Conservation (phyloP, 2,113 vertebrate genomes). For the Indicator maculatus region DNA sequence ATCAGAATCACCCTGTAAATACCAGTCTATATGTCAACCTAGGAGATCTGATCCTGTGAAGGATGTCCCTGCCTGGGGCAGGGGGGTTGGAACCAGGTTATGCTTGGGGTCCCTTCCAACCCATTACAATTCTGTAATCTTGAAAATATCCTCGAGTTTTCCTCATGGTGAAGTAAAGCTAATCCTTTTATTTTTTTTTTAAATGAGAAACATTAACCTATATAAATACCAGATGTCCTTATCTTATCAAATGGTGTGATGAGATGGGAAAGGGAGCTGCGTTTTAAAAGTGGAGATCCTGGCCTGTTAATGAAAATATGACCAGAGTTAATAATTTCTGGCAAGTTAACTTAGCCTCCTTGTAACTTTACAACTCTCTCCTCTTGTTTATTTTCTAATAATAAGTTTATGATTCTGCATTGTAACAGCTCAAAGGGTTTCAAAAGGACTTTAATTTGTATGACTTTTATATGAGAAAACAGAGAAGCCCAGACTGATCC, state of each 20-base stretch:
- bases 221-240: background rate
- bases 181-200: background rate
- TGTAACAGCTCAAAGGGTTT: background rate
- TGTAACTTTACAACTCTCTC: background rate
- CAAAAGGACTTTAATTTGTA: background rate
- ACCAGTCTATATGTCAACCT: background rate
- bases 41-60: no score
- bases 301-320: background rate
- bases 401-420: background rate
- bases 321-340: background rate
- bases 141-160: background rate
- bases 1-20: background rate
- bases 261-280: background rate
- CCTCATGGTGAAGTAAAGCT: background rate
- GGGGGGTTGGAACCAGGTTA: no score
- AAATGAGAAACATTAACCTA: background rate
- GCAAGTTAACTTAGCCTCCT: background rate
- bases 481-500: background rate
- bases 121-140: background rate
- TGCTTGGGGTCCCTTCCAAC: no score
- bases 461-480: background rate
- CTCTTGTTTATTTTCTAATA: background rate
- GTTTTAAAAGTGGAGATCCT: background rate
- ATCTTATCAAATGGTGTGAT: background rate
- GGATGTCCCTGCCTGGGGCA: no score